Conservation (phyloP, 2,113 vertebrate genomes). For the Aegotheles bennettii region DNA sequence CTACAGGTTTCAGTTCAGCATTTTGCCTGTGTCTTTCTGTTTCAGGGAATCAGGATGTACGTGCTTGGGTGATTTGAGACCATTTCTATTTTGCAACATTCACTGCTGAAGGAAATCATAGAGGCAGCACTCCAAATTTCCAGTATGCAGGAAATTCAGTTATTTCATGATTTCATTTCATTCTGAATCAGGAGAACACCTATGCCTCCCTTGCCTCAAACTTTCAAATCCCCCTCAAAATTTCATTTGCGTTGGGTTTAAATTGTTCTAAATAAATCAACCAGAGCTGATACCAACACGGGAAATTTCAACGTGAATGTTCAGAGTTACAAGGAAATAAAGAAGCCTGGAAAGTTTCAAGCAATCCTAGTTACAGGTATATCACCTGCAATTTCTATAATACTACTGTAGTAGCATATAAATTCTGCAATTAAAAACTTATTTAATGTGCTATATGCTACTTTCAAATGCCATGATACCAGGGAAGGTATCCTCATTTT, state of each 20-base stretch:
- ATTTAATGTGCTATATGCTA: neutral
- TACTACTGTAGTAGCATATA: neutral
- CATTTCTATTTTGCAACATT: neutral
- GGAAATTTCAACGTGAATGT: neutral
- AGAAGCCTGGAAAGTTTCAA: neutral
- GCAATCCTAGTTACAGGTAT: neutral
- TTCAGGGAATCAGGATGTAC: neutral
- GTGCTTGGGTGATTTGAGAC: neutral
- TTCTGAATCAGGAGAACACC: neutral
- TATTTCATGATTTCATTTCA: neutral
- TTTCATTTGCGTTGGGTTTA: neutral
- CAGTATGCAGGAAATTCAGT: neutral
- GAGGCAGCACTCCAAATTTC: neutral
- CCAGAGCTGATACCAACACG: neutral
- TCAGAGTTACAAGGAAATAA: neutral
- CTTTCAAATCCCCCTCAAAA: neutral
- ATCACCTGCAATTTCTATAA: neutral
- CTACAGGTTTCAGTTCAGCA: neutral
- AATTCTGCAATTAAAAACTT: neutral
- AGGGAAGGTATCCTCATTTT: neutral
- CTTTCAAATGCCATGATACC: neutral
- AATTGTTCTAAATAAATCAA: slow-evolving; percentile 6
- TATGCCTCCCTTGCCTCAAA: neutral
- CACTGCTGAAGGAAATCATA: neutral
- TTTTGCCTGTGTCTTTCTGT: neutral